Percentiles rank a stretch among this genome's conserved stretches.
phyloP scores from a whole-genome alignment of 2,113 vertebrate species.

The Bolborhynchus lineola region DNA sequence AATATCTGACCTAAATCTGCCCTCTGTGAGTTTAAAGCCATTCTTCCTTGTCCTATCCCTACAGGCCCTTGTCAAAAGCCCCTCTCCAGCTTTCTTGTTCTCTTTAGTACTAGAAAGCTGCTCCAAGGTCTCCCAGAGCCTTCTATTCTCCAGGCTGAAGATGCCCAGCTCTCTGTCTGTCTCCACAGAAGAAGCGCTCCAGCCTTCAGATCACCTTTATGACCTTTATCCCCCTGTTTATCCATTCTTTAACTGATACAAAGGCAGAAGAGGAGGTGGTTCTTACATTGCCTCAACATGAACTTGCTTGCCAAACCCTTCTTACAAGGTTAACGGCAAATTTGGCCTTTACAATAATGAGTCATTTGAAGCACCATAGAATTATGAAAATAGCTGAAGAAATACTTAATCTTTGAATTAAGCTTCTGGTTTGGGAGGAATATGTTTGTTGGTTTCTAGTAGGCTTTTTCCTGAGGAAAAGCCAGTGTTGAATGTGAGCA shows the following conservation, averaged over 20 bases:
- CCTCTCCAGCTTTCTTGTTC: not conserved
- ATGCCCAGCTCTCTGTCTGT: not conserved
- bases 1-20: not conserved
- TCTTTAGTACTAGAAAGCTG: not conserved
- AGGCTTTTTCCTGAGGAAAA: not conserved
- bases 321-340: not conserved
- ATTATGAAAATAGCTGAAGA: not conserved
- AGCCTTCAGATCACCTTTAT: not conserved
- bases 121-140: not conserved
- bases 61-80: not conserved
- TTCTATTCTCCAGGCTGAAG: not conserved
- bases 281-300: not conserved
- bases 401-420: not conserved
- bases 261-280: fast-evolving
- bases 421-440: not conserved
- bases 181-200: not conserved
- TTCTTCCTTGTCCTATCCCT: not conserved
- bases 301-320: not conserved
- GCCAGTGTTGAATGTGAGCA: fast-evolving
- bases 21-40: not conserved
- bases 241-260: not conserved
- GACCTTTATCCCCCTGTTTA: not conserved
- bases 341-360: not conserved
- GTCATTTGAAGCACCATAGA: fast-evolving
- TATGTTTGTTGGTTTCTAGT: not conserved